phyloP scores from a whole-genome alignment of 2,888 invertebrate genomes.

The Cynaeus angustus region DNA sequence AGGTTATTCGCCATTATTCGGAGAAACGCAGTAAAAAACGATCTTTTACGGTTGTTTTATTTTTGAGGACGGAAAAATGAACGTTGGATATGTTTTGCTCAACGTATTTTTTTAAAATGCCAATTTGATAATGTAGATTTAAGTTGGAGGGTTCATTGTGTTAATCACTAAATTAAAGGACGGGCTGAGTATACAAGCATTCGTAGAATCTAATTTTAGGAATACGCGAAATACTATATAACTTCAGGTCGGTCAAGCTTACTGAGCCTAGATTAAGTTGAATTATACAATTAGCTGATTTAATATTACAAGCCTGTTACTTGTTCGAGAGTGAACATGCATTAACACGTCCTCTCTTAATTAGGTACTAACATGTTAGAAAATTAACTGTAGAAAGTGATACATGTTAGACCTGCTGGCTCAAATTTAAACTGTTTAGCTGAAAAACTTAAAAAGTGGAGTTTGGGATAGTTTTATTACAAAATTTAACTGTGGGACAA shows the following conservation, averaged over 20 bases:
- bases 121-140: no score
- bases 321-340: constrained; percentile 8
- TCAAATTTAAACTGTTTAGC: no score
- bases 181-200: constrained; percentile 5
- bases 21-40: constrained; percentile 7
- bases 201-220: constrained; percentile 11
- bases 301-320: constrained; percentile 20
- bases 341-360: constrained; percentile 6
- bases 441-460: no score
- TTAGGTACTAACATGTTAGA: constrained; percentile 2
- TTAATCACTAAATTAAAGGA: constrained; percentile 15
- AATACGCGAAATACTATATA: constrained; percentile 23
- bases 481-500: no score
- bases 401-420: not conserved
- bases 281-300: constrained; percentile 22
- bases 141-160: not conserved
- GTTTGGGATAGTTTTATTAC: no score
- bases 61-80: constrained; percentile 13
- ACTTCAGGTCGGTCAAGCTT: constrained; percentile 15
- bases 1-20: constrained; percentile 13
- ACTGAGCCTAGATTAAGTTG: constrained; percentile 22
- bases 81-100: not conserved
- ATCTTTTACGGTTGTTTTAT: constrained; percentile 24
- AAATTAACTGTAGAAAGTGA: not conserved
- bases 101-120: no score